Evolutionary conservation across 2,113 vertebrate species (phyloP).

Genomic region (Chitala chitala): DNA sequence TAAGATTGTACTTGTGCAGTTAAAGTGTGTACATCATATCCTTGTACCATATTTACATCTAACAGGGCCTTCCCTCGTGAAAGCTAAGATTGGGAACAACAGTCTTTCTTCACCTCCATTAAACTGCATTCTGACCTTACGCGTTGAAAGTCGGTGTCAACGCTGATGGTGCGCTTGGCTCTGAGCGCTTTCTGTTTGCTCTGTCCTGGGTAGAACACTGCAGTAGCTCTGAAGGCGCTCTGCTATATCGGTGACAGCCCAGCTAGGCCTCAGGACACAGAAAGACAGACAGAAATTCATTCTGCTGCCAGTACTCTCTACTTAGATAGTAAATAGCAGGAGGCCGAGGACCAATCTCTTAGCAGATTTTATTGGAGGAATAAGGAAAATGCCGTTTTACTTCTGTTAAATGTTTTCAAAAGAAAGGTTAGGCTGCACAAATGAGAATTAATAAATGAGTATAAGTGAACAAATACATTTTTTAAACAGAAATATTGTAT

Average conservation of each 20-base stretch:
- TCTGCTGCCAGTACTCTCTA: background rate
- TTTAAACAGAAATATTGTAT: too few species aligned
- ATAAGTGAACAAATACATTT: too few species aligned
- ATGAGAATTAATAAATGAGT: background rate
- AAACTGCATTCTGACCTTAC: too few species aligned
- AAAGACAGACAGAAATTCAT: background rate
- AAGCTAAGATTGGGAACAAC: too few species aligned
- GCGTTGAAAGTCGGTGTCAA: too few species aligned
- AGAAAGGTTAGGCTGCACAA: background rate
- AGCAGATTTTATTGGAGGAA: background rate
- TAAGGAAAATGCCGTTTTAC: background rate
- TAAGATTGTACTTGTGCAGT: too few species aligned
- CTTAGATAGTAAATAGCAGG: slow-evolving; percentile 3
- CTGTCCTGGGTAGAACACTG: background rate
- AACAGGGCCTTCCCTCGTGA: too few species aligned
- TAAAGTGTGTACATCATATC: too few species aligned
- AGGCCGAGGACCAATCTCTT: background rate
- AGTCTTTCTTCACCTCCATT: too few species aligned
- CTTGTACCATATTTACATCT: too few species aligned
- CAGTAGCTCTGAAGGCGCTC: slow-evolving; percentile 4
- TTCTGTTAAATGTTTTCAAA: background rate
- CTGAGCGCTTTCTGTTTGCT: slow-evolving; percentile 6
- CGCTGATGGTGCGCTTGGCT: too few species aligned
- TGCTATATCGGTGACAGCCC: slow-evolving; percentile 8
- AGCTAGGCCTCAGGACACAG: slow-evolving; percentile 1